phyloP scores from a whole-genome alignment of 2,113 vertebrate genomes.

The Pelvicachromis taeniatus region DNA sequence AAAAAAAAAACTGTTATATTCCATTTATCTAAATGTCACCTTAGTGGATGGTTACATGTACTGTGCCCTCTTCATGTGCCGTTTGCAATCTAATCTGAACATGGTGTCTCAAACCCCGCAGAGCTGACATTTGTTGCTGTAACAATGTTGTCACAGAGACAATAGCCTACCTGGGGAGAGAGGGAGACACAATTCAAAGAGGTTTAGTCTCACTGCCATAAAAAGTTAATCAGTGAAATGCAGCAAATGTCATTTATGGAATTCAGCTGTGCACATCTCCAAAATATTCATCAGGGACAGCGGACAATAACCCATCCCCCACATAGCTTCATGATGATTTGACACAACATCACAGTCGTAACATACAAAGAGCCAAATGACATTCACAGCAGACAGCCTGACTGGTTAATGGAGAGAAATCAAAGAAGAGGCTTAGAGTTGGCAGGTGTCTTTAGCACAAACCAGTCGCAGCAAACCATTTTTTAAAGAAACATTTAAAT shows the following conservation, averaged over 20 bases:
- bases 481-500: neutral
- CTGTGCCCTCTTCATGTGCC: neutral
- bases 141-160: neutral
- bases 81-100: neutral
- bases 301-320: neutral
- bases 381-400: neutral
- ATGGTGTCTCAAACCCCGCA: neutral
- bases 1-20: neutral
- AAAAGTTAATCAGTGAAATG: neutral
- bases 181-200: neutral
- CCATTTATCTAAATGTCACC: neutral
- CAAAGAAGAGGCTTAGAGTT: neutral
- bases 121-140: slow-evolving; percentile 11
- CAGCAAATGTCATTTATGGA: neutral
- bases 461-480: neutral
- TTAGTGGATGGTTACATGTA: neutral
- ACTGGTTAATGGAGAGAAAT: neutral
- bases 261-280: neutral
- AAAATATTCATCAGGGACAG: neutral
- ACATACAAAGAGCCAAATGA: neutral
- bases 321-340: neutral
- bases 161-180: slow-evolving; percentile 4
- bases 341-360: neutral
- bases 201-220: neutral
- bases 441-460: neutral